Percentiles rank a stretch among this genome's conserved stretches.
These are phyloP conservation scores for Tortricodes alternella DNA, from an alignment of 2,888 invertebrate species.

Conservation along the genomic window DNA sequence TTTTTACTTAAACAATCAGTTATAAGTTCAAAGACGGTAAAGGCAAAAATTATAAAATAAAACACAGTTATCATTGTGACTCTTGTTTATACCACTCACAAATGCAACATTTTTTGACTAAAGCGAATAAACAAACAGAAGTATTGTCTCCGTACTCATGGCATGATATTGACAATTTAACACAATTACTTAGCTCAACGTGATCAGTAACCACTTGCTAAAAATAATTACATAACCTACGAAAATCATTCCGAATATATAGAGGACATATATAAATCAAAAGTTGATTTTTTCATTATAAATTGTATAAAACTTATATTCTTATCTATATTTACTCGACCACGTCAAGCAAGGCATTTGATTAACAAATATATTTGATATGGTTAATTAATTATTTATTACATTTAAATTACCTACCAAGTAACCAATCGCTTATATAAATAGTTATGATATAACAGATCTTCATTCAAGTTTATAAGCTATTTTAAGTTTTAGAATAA, in stretches of 20 bases:
- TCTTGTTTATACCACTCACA: constrained; percentile 80
- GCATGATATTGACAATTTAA: constrained; percentile 71
- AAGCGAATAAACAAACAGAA: constrained; percentile 72
- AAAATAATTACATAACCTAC: constrained; percentile 61
- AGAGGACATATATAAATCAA: constrained; percentile 11
- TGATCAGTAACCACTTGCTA: constrained; percentile 48
- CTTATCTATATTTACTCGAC: constrained; percentile 9
- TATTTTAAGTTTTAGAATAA: background rate
- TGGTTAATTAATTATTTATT: constrained; percentile 18
- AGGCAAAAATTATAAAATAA: constrained; percentile 49
- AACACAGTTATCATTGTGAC: constrained; percentile 68
- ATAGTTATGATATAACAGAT: constrained; percentile 46
- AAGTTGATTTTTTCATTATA: constrained; percentile 6
- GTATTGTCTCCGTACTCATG: constrained; percentile 71
- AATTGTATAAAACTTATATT: constrained; percentile 15
- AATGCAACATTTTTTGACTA: constrained; percentile 72
- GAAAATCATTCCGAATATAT: constrained; percentile 15
- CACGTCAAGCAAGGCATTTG: constrained; percentile 20
- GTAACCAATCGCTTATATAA: constrained; percentile 43
- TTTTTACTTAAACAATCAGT: background rate
- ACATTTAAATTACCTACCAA: constrained; percentile 30
- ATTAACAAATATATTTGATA: constrained; percentile 22
- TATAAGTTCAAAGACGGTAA: background rate
- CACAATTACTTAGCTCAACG: constrained; percentile 50
- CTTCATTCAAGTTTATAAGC: constrained; percentile 35